Base-by-base conservation (phyloP, 2,113 vertebrate genomes). In the Xiphophorus maculatus region DNA sequence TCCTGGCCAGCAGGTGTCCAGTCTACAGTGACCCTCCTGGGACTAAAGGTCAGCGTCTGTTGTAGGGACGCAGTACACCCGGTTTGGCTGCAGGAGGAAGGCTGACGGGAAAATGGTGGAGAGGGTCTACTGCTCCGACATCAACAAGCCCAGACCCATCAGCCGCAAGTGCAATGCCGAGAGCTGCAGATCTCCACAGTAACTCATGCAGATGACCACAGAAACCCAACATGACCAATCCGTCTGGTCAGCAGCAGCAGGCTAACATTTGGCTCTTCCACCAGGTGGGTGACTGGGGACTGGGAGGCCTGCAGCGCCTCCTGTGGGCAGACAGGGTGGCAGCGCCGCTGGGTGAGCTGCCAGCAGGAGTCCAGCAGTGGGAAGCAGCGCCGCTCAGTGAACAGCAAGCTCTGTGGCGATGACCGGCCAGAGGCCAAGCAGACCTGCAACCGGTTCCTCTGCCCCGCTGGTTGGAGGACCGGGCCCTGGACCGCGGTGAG, bases 31-130 rank as follows among this genome's bases (percentile, higher is more conserved):
- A n/a, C 32, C 77, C 40, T 17, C 27, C 3, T 7, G 10, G 32
- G 25, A 14, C 63, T 44, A 54, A 28, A 74, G n/a, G 0, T 4
- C 25, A 27, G 66, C 29, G 5, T 82, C 15, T 87, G 66, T 82
- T 77, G 11, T 19, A 95, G 98, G 98, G 73, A 95, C 93, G 87
- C 98, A 99, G 69, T 96, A 98, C 89, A 99, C 98, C 0, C 95
- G 97, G 71, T 99, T 99, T 3, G 97, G 97, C 84, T 99, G 98
- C 92, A 95, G 97, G 71, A 95, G 97, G 89, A 98, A 96, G 89
- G 89, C 94, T 0, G 97, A 99, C 71, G 93, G 95, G 85, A 98
- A 97, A 90, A 98, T 99, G 97, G 96, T 99, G 40, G 96, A 96
- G 69, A 95, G 96, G 30, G 95, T 89, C 51, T 95, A 95, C 91